Percentiles rank a stretch among this genome's conserved stretches.
phyloP scores from a whole-genome alignment of 1,140 invertebrate genomes.

The Euwallacea fornicatus region DNA sequence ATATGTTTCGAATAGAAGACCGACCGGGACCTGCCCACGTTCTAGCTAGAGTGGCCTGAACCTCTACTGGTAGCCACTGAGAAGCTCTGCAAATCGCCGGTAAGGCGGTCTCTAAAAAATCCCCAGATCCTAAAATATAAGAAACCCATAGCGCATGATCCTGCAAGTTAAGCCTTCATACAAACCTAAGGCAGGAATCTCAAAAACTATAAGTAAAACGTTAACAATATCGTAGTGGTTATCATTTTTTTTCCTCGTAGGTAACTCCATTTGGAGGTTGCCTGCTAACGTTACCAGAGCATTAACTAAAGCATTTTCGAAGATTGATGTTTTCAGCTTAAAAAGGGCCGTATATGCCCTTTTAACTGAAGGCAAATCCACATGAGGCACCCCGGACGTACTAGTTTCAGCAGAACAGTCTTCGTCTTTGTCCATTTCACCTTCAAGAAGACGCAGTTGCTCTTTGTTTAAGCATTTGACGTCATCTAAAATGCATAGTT shows the following conservation, averaged over 20 bases:
- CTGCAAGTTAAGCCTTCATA: no score
- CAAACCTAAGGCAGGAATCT: conserved; percentile 78
- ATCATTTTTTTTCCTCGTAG: conserved; percentile 60
- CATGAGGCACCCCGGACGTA: conserved; percentile 35
- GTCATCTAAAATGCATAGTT: conserved; percentile 28
- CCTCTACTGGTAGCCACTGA: conserved; percentile 69
- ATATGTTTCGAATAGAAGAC: conserved; percentile 68
- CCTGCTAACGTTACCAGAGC: conserved; percentile 74
- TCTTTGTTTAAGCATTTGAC: conserved; percentile 63
- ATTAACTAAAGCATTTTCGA: conserved; percentile 76
- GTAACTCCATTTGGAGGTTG: conserved; percentile 73
- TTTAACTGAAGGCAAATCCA: conserved; percentile 64
- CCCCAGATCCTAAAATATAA: conserved; percentile 62
- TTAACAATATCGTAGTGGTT: conserved; percentile 65
- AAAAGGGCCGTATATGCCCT: conserved; percentile 66
- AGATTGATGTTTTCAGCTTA: conserved; percentile 53
- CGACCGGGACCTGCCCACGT: conserved; percentile 77
- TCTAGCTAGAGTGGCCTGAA: conserved; percentile 78
- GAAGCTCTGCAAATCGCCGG: conserved; percentile 80
- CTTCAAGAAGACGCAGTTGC: conserved; percentile 69
- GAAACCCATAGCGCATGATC: not conserved
- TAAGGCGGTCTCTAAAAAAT: conserved; percentile 81
- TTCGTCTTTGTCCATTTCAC: conserved; percentile 82
- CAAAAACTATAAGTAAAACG: conserved; percentile 84
- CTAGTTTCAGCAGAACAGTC: conserved; percentile 60